Evolutionary conservation across 2,113 vertebrate species (phyloP), one percentile per base, ranked within the genome.

Genomic region (Mesoclemmys tuberculata): DNA sequence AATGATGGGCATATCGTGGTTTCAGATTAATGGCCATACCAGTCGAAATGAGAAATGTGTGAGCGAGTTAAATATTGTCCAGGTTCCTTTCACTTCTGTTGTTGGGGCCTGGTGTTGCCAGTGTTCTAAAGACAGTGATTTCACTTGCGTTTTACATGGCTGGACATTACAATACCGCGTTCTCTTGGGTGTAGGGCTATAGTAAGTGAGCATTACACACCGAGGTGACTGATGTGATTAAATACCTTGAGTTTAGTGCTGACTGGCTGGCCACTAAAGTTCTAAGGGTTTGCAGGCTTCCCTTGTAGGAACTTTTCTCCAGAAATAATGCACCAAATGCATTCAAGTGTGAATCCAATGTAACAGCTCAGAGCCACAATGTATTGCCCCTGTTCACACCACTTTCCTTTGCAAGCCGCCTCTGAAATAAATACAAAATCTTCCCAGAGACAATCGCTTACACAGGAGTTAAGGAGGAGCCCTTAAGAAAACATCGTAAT

Each of bases 111-210:
- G 58, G 82, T 38, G 7, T 90, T 96, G 94, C 74, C 44, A 18
- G 56, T 64, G 38, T 80, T 29, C 87, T 93, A 56, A 71, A 95
- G 80, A 81, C 68, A 31, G 79, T 16, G 82, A 93, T 95, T 97
- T 92, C 80, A n/a, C 49, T 90, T 31, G 89, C 83, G 38, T 31
- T 93, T 91, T 94, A 95, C 48, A 94, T 92, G 79, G 84, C 96
- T 93, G 95, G 93, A 78, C 96, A 87, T 14, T 52, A 64, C 87
- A 94, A 46, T 46, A 46, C 46, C 8, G 46, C 46, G 8, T 46
- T 46, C 46, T 46, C 46, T 46, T 46, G 46, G 5, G 46, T 46
- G 5, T 46, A 46, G 46, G 46, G 46, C 46, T 46, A 46, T 46
- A 6, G 46, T 46, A 46, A 89, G 86, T 10, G 80, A 93, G 86